phyloP scores from a whole-genome alignment of 2,888 invertebrate species.

The Athalia circularis region DNA sequence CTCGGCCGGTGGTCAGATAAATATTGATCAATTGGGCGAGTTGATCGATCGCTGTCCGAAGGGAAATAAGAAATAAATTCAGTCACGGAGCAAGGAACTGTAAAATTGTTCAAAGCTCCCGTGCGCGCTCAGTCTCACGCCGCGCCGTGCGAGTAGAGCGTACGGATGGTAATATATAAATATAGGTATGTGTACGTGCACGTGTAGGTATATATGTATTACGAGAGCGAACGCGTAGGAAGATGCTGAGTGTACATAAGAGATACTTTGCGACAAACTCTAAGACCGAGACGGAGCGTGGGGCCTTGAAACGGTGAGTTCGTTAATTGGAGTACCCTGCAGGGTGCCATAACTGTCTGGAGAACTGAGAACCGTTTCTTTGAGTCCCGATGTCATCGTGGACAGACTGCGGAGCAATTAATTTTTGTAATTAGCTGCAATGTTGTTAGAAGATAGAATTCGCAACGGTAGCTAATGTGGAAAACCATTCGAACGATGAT shows the following conservation, averaged over 20 bases:
- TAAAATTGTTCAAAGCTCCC: background rate
- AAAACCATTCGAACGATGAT: background rate
- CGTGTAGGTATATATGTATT: background rate
- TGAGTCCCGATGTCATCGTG: slow-evolving; percentile 23
- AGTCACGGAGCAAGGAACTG: background rate
- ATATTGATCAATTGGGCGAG: background rate
- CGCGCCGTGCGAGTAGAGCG: too few species aligned
- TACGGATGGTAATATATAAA: background rate
- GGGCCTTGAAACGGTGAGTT: slow-evolving; percentile 35
- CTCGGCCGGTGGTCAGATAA: background rate
- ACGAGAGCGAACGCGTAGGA: background rate
- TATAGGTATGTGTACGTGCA: background rate
- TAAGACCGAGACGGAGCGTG: slow-evolving; percentile 11
- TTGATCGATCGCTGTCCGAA: background rate
- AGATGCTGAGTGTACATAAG: background rate
- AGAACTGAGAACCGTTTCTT: slow-evolving; percentile 42
- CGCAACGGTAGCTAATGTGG: background rate
- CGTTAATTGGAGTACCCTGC: slow-evolving; percentile 40
- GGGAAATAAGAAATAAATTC: background rate
- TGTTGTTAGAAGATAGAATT: slow-evolving; percentile 11
- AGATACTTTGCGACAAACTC: slow-evolving; percentile 10
- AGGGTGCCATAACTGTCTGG: slow-evolving; percentile 42
- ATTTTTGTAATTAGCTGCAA: slow-evolving; percentile 26
- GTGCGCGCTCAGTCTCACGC: too few species aligned
- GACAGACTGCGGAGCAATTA: slow-evolving; percentile 28